Percentiles rank a stretch among this genome's conserved stretches.
Conservation (phyloP, 2,888 invertebrate species). For the Rotaria macrura region DNA sequence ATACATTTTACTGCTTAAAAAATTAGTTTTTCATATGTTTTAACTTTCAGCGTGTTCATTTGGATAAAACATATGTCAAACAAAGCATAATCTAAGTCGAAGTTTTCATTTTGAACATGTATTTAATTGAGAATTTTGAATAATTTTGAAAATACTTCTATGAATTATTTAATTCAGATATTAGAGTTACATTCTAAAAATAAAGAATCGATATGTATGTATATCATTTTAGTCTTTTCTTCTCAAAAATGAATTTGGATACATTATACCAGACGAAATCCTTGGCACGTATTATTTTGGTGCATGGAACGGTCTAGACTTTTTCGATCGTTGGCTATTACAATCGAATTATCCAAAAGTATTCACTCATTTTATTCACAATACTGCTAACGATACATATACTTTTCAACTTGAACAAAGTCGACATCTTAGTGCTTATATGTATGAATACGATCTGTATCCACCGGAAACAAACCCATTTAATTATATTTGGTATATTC, state of each 20-base stretch:
- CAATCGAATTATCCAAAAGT: slow-evolving; percentile 29
- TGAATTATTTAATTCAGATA: no score
- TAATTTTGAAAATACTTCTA: no score
- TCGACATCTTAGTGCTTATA: background rate
- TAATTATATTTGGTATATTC: slow-evolving; percentile 27
- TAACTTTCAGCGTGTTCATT: no score
- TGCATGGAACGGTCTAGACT: slow-evolving; percentile 20
- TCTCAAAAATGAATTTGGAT: background rate
- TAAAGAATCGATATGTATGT: background rate
- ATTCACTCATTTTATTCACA: background rate
- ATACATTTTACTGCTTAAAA: no score
- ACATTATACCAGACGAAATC: background rate
- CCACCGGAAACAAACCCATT: slow-evolving; percentile 21
- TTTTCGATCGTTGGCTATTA: slow-evolving; percentile 26
- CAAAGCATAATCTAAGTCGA: no score
- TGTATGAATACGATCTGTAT: slow-evolving; percentile 24
- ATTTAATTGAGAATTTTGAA: no score
- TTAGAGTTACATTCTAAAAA: no score
- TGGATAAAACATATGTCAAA: no score
- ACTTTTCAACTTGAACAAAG: background rate
- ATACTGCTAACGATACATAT: background rate
- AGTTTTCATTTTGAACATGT: no score
- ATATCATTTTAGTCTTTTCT: background rate
- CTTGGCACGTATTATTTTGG: background rate
- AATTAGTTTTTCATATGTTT: no score